Conservation (phyloP, 2,888 invertebrate species). For the Drosophila antonietae region DNA sequence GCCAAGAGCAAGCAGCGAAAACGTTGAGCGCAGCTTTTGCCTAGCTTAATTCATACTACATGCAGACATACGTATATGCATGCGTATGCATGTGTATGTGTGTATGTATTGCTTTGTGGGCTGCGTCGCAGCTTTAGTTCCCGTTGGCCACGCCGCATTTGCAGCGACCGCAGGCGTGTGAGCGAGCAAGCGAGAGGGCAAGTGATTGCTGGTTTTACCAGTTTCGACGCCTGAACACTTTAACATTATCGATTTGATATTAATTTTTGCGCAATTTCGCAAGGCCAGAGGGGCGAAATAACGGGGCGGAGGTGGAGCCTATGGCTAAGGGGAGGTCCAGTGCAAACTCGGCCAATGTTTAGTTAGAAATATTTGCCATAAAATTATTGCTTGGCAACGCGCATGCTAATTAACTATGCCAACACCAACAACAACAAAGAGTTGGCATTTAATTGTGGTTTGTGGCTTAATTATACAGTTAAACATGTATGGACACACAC, state of each 20-base stretch:
- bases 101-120: not conserved
- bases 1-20: constrained; percentile 24
- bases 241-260: constrained; percentile 75
- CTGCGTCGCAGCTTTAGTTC: constrained; percentile 62
- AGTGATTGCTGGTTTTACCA: constrained; percentile 70
- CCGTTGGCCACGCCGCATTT: constrained; percentile 66
- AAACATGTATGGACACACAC: not conserved
- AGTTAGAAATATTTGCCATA: constrained; percentile 46
- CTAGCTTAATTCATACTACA: not conserved
- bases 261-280: constrained; percentile 69
- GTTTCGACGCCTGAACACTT: constrained; percentile 54
- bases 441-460: constrained; percentile 34
- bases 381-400: constrained; percentile 44
- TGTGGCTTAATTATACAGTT: constrained; percentile 51
- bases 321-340: not conserved
- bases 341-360: constrained; percentile 44
- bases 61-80: not conserved
- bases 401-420: constrained; percentile 62
- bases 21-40: constrained; percentile 36
- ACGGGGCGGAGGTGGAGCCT: too few relatives aligned
- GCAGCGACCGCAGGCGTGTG: constrained; percentile 26
- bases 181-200: constrained; percentile 27
- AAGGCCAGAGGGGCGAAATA: constrained; percentile 21
- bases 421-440: constrained; percentile 31
- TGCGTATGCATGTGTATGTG: not conserved